Percentiles rank a stretch among this genome's conserved stretches.
phyloP scores from a whole-genome alignment of 2,888 invertebrate genomes.

The Ectropis crepuscularia region DNA sequence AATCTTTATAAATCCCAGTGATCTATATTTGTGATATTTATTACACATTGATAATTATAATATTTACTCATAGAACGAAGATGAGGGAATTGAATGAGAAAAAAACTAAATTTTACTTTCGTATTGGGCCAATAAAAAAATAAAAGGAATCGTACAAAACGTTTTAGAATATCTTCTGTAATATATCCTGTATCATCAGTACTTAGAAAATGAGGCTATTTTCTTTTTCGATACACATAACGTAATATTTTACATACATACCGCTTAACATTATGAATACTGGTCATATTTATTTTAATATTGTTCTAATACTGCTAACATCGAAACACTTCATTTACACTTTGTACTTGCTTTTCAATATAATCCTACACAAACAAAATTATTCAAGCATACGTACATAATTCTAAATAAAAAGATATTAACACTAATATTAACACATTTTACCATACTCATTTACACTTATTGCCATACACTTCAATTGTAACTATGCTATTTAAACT shows the following conservation, averaged over 20 bases:
- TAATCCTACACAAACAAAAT: neutral
- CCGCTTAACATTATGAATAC: conserved; percentile 25
- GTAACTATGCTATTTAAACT: too few relatives aligned
- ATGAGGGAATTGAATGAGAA: too few relatives aligned
- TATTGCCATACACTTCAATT: too few relatives aligned
- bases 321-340: neutral
- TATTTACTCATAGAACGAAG: too few relatives aligned
- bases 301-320: conserved; percentile 2
- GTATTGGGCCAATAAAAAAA: too few relatives aligned
- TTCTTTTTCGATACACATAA: neutral
- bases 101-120: too few relatives aligned
- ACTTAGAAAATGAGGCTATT: neutral
- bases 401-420: conserved; percentile 1
- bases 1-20: too few relatives aligned
- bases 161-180: too few relatives aligned
- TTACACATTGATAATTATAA: too few relatives aligned
- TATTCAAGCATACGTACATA: neutral
- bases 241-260: neutral
- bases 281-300: conserved; percentile 43
- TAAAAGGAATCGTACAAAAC: too few relatives aligned
- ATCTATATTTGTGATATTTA: too few relatives aligned
- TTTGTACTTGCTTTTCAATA: neutral
- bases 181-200: neutral
- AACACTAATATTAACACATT: neutral
- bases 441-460: neutral